phyloP scores from a whole-genome alignment of 2,113 vertebrate genomes.

The Thunnus thynnus region DNA sequence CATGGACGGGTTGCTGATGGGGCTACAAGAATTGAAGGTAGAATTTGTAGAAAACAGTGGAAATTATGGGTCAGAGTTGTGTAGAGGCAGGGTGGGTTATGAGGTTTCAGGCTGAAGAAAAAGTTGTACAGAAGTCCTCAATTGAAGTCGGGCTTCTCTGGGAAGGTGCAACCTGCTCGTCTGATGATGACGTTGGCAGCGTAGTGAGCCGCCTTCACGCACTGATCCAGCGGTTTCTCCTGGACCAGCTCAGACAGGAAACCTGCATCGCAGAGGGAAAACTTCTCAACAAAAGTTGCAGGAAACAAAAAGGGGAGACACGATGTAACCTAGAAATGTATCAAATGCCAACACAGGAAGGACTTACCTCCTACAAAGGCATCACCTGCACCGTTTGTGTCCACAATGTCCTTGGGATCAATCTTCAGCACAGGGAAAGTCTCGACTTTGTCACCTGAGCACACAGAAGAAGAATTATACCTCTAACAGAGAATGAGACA shows the following conservation, averaged over 20 bases:
- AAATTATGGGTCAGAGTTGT: conserved; percentile 12
- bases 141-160: conserved; percentile 95
- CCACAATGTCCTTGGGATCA: conserved; percentile 94
- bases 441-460: conserved; percentile 86
- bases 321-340: neutral
- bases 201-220: conserved; percentile 94
- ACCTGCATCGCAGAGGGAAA: conserved; percentile 78
- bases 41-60: neutral
- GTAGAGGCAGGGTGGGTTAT: conserved; percentile 1
- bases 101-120: conserved; percentile 29
- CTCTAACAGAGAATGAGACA: neutral
- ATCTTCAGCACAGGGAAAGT: conserved; percentile 91
- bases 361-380: conserved; percentile 96
- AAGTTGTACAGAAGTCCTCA: conserved; percentile 78
- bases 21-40: neutral
- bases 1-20: conserved; percentile 5
- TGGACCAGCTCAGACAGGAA: conserved; percentile 95
- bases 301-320: neutral
- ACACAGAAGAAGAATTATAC: conserved; percentile 54
- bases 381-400: conserved; percentile 98
- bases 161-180: conserved; percentile 95
- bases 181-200: conserved; percentile 94
- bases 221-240: conserved; percentile 90
- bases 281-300: conserved; percentile 6
- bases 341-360: neutral